Conservation (phyloP, 2,113 vertebrate species). For the Saccopteryx bilineata region DNA sequence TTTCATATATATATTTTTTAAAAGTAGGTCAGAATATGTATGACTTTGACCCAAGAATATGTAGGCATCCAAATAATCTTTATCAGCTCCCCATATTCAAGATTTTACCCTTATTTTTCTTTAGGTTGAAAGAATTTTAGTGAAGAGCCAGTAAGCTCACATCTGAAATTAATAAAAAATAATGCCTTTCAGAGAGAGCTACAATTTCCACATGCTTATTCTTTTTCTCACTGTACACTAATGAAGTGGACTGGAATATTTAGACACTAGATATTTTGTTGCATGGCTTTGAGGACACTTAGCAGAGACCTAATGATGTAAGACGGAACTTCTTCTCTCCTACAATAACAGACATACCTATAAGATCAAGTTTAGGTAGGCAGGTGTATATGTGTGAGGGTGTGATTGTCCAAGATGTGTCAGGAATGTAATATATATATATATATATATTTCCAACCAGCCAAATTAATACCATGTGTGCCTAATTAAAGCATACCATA, state of each 20-base stretch:
- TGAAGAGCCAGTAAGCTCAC: slow-evolving; percentile 83
- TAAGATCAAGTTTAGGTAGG: neutral
- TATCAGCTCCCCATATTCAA: neutral
- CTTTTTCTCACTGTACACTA: slow-evolving; percentile 77
- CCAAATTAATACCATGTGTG: neutral
- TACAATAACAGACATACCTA: neutral
- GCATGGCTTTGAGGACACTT: neutral
- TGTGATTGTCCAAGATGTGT: neutral
- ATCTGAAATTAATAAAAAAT: slow-evolving; percentile 86
- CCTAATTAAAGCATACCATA: neutral
- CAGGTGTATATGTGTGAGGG: no score
- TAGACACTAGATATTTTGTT: slow-evolving; percentile 5
- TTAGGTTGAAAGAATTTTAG: slow-evolving; percentile 82
- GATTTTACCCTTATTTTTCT: neutral
- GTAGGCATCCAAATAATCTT: slow-evolving; percentile 26
- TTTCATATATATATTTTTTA: neutral
- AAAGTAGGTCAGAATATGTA: slow-evolving; percentile 50
- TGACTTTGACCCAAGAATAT: slow-evolving; percentile 64
- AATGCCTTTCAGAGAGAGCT: slow-evolving; percentile 83
- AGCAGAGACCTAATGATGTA: neutral
- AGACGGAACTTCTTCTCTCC: neutral
- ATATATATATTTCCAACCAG: neutral
- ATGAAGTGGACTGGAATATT: slow-evolving; percentile 73
- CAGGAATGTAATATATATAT: neutral
- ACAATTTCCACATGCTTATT: slow-evolving; percentile 83